Percentiles rank a stretch among this genome's conserved stretches.
These are phyloP conservation scores for Eclectus roratus DNA, from an alignment of 2,113 vertebrate species.

Conservation along the genomic window DNA sequence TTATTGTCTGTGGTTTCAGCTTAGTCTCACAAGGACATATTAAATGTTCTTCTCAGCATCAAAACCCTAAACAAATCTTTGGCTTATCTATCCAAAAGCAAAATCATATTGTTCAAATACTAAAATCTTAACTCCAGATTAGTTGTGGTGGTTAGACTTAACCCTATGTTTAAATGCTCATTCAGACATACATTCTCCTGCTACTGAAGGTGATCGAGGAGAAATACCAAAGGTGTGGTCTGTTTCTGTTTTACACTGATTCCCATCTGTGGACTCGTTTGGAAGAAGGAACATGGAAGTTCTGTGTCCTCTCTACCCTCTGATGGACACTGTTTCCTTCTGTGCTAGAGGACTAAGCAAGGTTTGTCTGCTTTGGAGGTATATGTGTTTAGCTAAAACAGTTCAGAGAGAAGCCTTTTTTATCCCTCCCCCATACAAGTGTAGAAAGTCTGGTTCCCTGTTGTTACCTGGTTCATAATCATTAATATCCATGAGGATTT, in stretches of 20 bases:
- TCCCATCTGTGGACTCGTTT: neutral
- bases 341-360: neutral
- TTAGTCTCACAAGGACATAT: neutral
- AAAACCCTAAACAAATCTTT: neutral
- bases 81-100: neutral
- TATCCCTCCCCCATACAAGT: neutral
- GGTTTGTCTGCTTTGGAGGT: neutral
- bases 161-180: neutral
- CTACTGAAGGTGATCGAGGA: neutral
- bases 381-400: neutral
- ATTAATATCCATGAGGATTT: neutral
- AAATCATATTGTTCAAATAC: neutral
- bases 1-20: neutral
- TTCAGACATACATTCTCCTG: neutral
- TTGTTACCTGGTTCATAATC: neutral
- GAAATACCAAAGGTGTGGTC: neutral
- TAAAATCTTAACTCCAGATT: neutral
- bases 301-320: neutral
- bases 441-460: neutral
- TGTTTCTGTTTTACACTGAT: neutral
- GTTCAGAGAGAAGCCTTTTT: neutral
- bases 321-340: neutral
- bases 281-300: neutral
- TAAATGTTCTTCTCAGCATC: neutral
- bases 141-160: neutral